Conservation (phyloP, 2,797 vertebrate species). For the Miichthys miiuy region DNA sequence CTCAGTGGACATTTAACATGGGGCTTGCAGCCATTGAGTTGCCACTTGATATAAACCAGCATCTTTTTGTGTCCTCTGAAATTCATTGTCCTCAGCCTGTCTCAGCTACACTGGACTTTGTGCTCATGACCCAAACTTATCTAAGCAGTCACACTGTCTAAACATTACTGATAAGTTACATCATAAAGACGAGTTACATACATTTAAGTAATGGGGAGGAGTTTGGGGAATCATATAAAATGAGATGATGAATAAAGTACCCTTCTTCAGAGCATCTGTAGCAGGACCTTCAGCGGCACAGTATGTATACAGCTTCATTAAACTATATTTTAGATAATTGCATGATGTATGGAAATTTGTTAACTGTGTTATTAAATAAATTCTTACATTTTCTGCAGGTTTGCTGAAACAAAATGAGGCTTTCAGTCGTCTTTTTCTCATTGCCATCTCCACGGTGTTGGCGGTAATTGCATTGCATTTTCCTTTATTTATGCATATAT, state of each 20-base stretch:
- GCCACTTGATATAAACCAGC: neutral
- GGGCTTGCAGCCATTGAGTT: no score
- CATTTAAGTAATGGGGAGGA: neutral
- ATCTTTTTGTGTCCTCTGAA: neutral
- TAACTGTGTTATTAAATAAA: neutral
- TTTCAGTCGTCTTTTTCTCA: neutral
- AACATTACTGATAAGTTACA: neutral
- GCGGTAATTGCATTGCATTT: slow-evolving; percentile 15
- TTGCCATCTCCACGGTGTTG: neutral
- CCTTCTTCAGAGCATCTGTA: neutral
- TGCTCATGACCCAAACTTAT: no score
- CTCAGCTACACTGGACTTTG: neutral
- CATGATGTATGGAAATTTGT: neutral
- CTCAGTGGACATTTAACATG: no score
- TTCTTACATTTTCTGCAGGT: slow-evolving; percentile 22
- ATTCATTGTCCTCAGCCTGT: neutral
- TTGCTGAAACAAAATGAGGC: slow-evolving; percentile 42
- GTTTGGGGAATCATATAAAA: neutral
- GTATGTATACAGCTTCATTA: slow-evolving; percentile 9
- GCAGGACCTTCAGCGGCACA: neutral
- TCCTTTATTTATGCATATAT: no score
- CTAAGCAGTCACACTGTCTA: no score
- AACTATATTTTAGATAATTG: neutral
- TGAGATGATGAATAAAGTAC: no score
- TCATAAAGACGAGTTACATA: no score